A percentile compares a stretch with the other conserved stretches of the same genome.
Evolutionary conservation across 2,888 invertebrate species (phyloP).

Genomic region (Athetis lepigone): DNA sequence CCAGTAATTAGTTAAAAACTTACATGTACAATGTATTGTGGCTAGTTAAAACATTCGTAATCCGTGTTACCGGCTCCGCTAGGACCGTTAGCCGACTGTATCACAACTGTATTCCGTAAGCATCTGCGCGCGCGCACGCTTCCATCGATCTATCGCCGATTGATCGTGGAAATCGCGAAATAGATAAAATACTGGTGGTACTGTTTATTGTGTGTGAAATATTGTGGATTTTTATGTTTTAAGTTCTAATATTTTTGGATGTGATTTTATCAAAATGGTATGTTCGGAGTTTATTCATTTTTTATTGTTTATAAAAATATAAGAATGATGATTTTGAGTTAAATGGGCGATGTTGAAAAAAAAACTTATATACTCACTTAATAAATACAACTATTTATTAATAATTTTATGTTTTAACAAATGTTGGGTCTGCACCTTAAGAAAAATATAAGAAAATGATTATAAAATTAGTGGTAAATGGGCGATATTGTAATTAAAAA

Average conservation of each 20-base stretch:
- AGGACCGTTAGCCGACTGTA: slow-evolving; percentile 18
- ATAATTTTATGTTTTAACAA: too few relatives aligned
- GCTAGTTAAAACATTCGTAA: neutral
- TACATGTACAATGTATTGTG: neutral
- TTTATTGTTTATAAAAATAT: neutral
- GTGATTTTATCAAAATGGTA: slow-evolving; percentile 31
- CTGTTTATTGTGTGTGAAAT: slow-evolving; percentile 26
- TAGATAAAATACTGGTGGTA: neutral
- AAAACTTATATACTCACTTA: too few relatives aligned
- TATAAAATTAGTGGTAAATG: too few relatives aligned
- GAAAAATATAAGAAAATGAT: too few relatives aligned
- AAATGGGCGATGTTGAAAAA: too few relatives aligned
- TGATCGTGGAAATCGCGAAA: slow-evolving; percentile 1
- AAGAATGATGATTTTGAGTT: too few relatives aligned
- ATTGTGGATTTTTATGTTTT: slow-evolving; percentile 34
- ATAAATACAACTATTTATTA: too few relatives aligned
- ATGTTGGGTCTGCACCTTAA: too few relatives aligned
- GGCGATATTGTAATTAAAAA: too few relatives aligned
- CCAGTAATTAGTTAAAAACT: neutral
- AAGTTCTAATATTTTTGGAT: slow-evolving; percentile 21
- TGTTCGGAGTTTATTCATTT: too few relatives aligned
- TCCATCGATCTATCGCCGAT: slow-evolving; percentile 12
- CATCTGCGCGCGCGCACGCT: slow-evolving; percentile 45
- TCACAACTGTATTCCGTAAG: slow-evolving; percentile 29
- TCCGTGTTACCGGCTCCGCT: slow-evolving; percentile 3